Base-by-base conservation (phyloP, 2,113 vertebrate species). In the Cercopithecus mona region DNA sequence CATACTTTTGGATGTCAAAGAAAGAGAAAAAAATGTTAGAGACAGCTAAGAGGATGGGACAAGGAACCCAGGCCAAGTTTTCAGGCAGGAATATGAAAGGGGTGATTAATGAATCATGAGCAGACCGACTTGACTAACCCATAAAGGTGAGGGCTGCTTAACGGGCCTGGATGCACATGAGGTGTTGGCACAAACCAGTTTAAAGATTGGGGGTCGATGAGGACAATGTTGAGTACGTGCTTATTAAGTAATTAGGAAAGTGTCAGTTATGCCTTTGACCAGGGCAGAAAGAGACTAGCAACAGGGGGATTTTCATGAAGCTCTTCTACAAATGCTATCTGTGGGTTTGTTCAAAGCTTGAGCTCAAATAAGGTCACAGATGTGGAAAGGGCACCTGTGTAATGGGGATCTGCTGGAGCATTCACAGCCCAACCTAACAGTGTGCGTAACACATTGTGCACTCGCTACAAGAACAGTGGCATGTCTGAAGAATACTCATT, bases 161-260 rank as follows among this genome's bases (percentile, higher is more conserved):
- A 22, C 0, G 4, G 20, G 14, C 14, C n/a, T 40, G 12, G 1
- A 50, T 8, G 18, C 8, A 32, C 7, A 27, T 45, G 6, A 5
- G 0, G 9, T n/a, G 23, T 40, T 2, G 35, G n/a, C 7, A 4
- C 84, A 55, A 35, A 18, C 17, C 5, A 35, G 9, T 3, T 61
- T 43, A 59, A 81, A 43, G 4, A 4, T 55, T 64, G 11, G 1
- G 61, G 11, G 13, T 5, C 1, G 3, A 5, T 10, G 13, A 84
- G 16, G 12, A 40, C 23, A 43, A 23, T 35, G 8, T 22, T 22
- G 7, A 16, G 2, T 6, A 35, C 17, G 12, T 20, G 3, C 16
- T 90, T 80, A 38, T 38, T 45, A 40, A 32, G 52, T 80, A 68
- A 40, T 18, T 18, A 68, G 16, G 9, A 23, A 76, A n/a, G 9